These are phyloP conservation scores for Oncorhynchus nerka DNA, from an alignment of 2,113 vertebrate species.

Conservation along the genomic window DNA sequence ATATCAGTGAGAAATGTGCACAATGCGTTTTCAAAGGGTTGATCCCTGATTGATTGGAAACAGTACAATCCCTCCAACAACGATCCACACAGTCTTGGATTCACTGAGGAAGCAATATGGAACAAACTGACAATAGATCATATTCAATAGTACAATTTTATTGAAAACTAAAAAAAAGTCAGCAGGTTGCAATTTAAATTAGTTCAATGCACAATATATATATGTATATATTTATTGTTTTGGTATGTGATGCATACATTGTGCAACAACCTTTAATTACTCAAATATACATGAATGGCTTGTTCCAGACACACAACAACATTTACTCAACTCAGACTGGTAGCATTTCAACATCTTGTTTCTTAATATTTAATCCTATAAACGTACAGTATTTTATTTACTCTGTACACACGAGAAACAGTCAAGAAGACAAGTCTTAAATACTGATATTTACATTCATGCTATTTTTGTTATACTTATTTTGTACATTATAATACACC, in stretches of 20 bases:
- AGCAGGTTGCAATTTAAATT: slow-evolving; percentile 70
- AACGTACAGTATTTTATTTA: slow-evolving; percentile 47
- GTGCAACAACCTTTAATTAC: slow-evolving; percentile 70
- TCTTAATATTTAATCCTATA: slow-evolving; percentile 48
- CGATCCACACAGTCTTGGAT: too few species aligned
- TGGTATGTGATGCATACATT: slow-evolving; percentile 69
- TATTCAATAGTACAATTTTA: slow-evolving; percentile 79
- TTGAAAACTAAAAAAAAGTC: slow-evolving; percentile 84
- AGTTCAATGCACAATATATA: slow-evolving; percentile 65
- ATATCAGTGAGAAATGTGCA: too few species aligned
- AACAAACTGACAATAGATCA: slow-evolving; percentile 13
- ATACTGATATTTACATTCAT: slow-evolving; percentile 80
- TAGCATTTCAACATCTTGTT: slow-evolving; percentile 62
- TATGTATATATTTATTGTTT: slow-evolving; percentile 61
- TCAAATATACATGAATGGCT: slow-evolving; percentile 71
- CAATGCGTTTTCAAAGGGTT: too few species aligned
- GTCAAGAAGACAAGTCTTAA: slow-evolving; percentile 70
- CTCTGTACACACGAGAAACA: slow-evolving; percentile 58
- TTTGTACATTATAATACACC: slow-evolving; percentile 71
- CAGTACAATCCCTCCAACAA: too few species aligned
- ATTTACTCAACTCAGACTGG: slow-evolving; percentile 46
- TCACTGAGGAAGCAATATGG: too few species aligned
- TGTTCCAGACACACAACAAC: slow-evolving; percentile 70
- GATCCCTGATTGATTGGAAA: too few species aligned
- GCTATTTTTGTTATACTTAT: slow-evolving; percentile 70